phyloP scores from a whole-genome alignment of 2,797 vertebrate genomes.

The Adrianichthys oophorus region DNA sequence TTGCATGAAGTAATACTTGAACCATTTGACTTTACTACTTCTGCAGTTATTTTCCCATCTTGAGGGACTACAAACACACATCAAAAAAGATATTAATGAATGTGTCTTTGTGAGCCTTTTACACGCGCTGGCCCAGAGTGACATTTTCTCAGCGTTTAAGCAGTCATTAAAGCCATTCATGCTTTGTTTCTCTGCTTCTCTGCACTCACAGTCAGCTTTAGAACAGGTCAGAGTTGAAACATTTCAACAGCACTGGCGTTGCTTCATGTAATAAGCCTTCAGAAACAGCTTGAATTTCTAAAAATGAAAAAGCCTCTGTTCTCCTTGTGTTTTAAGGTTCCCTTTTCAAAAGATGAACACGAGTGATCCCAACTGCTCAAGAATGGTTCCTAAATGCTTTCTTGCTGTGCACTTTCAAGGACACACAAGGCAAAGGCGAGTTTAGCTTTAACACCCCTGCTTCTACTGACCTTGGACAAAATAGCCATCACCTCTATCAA shows the following conservation, averaged over 20 bases:
- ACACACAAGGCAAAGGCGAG: slow-evolving; percentile 20
- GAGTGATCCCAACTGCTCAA: neutral
- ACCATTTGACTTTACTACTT: slow-evolving; percentile 1
- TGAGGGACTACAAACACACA: slow-evolving; percentile 14
- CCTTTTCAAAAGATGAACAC: slow-evolving; percentile 19
- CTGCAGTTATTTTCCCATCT: slow-evolving; percentile 1
- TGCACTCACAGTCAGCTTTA: slow-evolving; percentile 17
- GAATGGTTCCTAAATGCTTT: slow-evolving; percentile 18
- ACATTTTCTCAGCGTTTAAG: slow-evolving; percentile 44
- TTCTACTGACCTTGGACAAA: slow-evolving; percentile 65
- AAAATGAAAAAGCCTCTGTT: slow-evolving; percentile 2
- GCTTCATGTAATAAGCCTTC: slow-evolving; percentile 2
- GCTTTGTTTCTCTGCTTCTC: slow-evolving; percentile 28
- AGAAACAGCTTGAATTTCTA: slow-evolving; percentile 12
- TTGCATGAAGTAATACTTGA: slow-evolving; percentile 12
- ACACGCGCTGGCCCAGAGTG: slow-evolving; percentile 21
- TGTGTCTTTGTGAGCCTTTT: slow-evolving; percentile 26
- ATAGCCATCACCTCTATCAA: slow-evolving; percentile 56
- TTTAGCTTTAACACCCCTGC: slow-evolving; percentile 30
- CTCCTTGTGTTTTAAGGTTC: neutral
- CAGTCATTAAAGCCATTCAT: slow-evolving; percentile 30
- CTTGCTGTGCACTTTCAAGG: slow-evolving; percentile 34
- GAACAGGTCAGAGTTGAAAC: slow-evolving; percentile 16
- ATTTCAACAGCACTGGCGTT: slow-evolving; percentile 13
- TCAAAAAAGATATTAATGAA: slow-evolving; percentile 22